These are phyloP conservation scores for Erebia aethiops DNA, from an alignment of 2,888 invertebrate genomes.

Conservation along the genomic window DNA sequence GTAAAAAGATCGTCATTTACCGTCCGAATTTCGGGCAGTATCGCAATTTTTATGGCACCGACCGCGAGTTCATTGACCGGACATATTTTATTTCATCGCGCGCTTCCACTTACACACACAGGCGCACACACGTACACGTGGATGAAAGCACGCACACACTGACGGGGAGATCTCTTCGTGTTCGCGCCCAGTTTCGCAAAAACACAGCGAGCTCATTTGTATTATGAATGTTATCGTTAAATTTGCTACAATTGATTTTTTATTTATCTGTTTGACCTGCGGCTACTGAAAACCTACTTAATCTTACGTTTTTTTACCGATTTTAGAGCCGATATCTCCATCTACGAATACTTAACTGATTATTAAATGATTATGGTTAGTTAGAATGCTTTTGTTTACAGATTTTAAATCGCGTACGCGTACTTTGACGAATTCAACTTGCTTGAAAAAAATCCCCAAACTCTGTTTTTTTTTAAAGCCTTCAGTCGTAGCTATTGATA, in stretches of 20 bases:
- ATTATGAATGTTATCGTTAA: constrained; percentile 66
- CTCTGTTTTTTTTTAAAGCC: no score
- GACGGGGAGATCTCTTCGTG: constrained; percentile 63
- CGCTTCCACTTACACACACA: constrained; percentile 81
- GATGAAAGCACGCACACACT: constrained; percentile 67
- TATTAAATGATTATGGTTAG: no score
- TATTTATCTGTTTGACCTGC: constrained; percentile 42
- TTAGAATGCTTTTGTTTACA: no score
- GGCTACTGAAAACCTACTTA: constrained; percentile 41
- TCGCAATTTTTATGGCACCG: constrained; percentile 82
- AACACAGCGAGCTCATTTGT: constrained; percentile 63
- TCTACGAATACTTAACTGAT: no score
- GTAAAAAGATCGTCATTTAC: constrained; percentile 45
- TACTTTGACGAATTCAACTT: no score
- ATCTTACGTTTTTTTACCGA: no score
- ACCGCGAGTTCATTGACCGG: constrained; percentile 80
- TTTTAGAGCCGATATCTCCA: no score
- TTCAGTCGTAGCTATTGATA: no score
- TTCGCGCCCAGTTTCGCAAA: constrained; percentile 74
- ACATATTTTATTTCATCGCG: constrained; percentile 84
- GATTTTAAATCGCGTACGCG: no score
- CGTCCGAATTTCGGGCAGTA: constrained; percentile 78
- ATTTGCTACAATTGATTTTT: constrained; percentile 62
- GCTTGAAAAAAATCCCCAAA: no score
- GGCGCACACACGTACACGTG: constrained; percentile 64